Evolutionary conservation across 2,888 invertebrate species (phyloP).

Genomic region (Drosophila anomelani): DNA sequence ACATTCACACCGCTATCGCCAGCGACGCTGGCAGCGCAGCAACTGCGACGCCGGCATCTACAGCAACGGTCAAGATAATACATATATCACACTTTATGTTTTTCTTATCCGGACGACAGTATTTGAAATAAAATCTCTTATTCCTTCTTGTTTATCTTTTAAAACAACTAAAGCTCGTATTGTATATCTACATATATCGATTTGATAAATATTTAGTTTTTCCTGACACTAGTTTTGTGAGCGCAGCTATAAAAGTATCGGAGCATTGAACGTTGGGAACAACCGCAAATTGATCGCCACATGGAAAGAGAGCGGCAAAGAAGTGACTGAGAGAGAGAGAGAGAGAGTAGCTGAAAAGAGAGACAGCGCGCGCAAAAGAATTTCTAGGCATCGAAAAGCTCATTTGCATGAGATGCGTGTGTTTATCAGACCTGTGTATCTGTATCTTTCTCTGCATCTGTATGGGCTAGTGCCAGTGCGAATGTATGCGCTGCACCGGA

Average conservation of each 20-base stretch:
- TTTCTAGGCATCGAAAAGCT: constrained; percentile 35
- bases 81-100: no score
- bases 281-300: constrained; percentile 66
- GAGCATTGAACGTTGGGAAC: constrained; percentile 69
- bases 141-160: not conserved
- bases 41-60: constrained; percentile 20
- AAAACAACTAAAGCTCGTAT: not conserved
- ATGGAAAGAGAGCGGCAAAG: constrained; percentile 18
- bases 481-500: constrained; percentile 22
- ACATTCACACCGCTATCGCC: constrained; percentile 54
- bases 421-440: constrained; percentile 4
- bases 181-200: no score
- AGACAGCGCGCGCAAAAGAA: constrained; percentile 30
- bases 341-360: constrained; percentile 2
- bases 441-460: not conserved
- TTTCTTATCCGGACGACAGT: no score
- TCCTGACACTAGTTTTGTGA: not conserved
- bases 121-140: no score
- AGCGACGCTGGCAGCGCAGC: constrained; percentile 37
- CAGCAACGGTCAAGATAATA: constrained; percentile 5
- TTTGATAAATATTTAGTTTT: not conserved
- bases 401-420: constrained; percentile 33
- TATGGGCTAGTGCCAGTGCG: not conserved
- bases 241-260: constrained; percentile 27
- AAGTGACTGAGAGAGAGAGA: not conserved